Base-by-base conservation (phyloP, 2,888 invertebrate genomes). In the Aradus depressus region DNA sequence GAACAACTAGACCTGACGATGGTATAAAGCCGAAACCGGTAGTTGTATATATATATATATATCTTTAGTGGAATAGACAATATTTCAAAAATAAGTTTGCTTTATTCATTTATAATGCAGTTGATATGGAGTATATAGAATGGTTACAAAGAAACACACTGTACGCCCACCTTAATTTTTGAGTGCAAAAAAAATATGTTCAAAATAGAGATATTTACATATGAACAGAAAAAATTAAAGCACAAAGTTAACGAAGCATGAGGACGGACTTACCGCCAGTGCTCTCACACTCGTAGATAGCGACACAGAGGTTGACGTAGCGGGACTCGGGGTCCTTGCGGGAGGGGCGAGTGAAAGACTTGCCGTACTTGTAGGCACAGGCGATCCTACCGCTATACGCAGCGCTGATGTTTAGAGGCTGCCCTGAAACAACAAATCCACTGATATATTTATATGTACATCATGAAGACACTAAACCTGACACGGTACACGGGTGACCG, bases 201-300 rank as follows among this genome's bases (percentile, higher is more conserved):
- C 31, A 31, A 10, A 12, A 31, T 12, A 12, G 10, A 31, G 10
- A 31, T 10, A 10, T 31, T 31, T 12, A 10, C 10, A 12, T 31
- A 31, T 10, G 31, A 31, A 31, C 10, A 12, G 8, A n/a, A 28
- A 26, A 43, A 23, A 5, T 43, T 26, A 43, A 4, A 22, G 4
- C 8, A 39, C 8, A 8, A 39, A 39, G 5, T 5, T 12, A 34
- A 10, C 41, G 18, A 18, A 35, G 28, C 28, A 42, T 19, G 16
- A 53, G 14, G 35, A 32, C 31, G 16, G 22, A 48, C 51, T 54
- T 48, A 52, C 89, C 96, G 43, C 93, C 98, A 4, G 95, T 95
- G 59, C 96, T 96, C 71, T 98, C 98, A 67, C 98, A 99, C 68
- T 98, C 98, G 70, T 95, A 97, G 58, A 98, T 95, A 38, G 93